Conservation (phyloP, 2,888 invertebrate species). For the Mylabris sibirica region DNA sequence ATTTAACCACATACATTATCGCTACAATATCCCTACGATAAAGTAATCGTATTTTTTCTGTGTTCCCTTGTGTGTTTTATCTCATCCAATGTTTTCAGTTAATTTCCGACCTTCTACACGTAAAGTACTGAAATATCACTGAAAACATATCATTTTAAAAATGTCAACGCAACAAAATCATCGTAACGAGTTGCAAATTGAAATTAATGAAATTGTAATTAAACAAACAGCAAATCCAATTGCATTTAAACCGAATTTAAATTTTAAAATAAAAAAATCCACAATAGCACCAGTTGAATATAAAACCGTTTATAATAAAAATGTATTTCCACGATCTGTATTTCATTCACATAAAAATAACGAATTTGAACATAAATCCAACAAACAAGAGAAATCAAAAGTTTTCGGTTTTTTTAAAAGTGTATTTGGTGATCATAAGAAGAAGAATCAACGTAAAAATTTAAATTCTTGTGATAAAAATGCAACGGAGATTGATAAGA, state of each 20-base stretch:
- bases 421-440: background rate
- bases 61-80: background rate
- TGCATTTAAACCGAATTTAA: conserved; percentile 17
- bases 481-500: conserved; percentile 15
- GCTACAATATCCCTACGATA: background rate
- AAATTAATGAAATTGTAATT: conserved; percentile 19
- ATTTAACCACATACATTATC: conserved; percentile 13
- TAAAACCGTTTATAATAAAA: conserved; percentile 37
- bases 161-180: conserved; percentile 12
- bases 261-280: conserved; percentile 40
- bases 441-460: background rate
- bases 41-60: background rate
- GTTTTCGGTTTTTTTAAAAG: conserved; percentile 4
- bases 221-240: conserved; percentile 20
- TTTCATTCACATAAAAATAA: conserved; percentile 18
- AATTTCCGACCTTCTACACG: conserved; percentile 6
- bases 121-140: background rate
- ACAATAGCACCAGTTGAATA: conserved; percentile 45
- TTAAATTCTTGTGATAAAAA: background rate
- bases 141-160: background rate
- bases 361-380: background rate
- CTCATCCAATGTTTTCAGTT: background rate
- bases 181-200: conserved; percentile 22
- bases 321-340: conserved; percentile 36
- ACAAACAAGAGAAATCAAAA: background rate